A percentile compares a stretch with the other conserved stretches of the same genome.
Conservation (phyloP, 2,797 vertebrate genomes). For the Neosilurus mollespiculum region DNA sequence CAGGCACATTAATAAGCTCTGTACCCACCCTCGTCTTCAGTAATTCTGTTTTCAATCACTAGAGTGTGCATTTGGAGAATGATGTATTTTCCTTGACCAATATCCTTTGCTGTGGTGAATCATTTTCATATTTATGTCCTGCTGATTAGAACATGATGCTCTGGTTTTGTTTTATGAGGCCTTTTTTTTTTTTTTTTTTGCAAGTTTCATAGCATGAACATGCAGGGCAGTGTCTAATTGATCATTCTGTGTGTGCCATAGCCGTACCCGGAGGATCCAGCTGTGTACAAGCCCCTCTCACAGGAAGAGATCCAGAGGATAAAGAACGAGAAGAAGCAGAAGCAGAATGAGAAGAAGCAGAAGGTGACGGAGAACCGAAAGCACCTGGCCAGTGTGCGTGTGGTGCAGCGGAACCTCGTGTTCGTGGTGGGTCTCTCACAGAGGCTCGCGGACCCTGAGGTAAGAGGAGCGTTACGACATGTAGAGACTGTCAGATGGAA, state of each 20-base stretch:
- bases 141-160: not conserved
- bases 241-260: conserved; percentile 56
- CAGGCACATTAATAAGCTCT: not conserved
- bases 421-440: conserved; percentile 98
- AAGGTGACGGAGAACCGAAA: conserved; percentile 99
- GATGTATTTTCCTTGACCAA: not conserved
- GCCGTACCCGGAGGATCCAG: conserved; percentile 99
- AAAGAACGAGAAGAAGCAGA: conserved; percentile 99
- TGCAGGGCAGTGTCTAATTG: not conserved
- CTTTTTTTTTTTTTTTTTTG: not conserved
- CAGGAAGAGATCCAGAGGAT: conserved; percentile 99
- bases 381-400: conserved; percentile 95
- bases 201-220: not conserved
- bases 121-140: not conserved
- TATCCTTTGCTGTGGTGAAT: not conserved
- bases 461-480: conserved; percentile 59
- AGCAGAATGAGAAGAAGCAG: conserved; percentile 99
- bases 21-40: not conserved
- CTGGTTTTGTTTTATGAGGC: conserved; percentile 1
- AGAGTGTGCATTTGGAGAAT: not conserved
- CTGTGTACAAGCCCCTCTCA: conserved; percentile 98
- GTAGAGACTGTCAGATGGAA: not conserved
- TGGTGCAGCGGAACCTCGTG: conserved; percentile 98
- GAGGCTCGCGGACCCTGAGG: conserved; percentile 95
- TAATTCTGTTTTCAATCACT: not conserved